Evolutionary conservation across 2,888 invertebrate genomes (phyloP).

Genomic region (Ellobium chinense): DNA sequence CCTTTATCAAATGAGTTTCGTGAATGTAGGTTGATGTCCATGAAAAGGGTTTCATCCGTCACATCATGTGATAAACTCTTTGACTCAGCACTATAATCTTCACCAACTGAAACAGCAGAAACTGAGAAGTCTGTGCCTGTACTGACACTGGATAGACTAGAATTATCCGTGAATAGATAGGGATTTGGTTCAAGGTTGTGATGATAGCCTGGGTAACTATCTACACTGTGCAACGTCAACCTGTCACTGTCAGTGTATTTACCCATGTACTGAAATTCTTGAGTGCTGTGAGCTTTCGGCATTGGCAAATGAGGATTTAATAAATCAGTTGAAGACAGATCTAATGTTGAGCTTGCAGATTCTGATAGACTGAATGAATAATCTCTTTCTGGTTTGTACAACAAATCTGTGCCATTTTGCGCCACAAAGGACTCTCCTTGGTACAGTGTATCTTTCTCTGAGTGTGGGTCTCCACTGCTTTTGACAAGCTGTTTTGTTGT

Average conservation of each 20-base stretch:
- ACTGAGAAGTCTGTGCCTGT: conserved; percentile 74
- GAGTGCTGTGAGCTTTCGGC: conserved; percentile 44
- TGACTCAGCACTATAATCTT: conserved; percentile 60
- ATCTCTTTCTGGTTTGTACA: conserved; percentile 23
- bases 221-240: conserved; percentile 64
- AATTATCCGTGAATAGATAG: conserved; percentile 66
- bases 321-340: conserved; percentile 28
- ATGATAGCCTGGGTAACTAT: conserved; percentile 61
- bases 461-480: conserved; percentile 32
- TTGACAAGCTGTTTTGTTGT: conserved; percentile 70
- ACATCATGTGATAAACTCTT: conserved; percentile 64
- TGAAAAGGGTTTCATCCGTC: conserved; percentile 71
- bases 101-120: conserved; percentile 69
- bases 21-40: conserved; percentile 73
- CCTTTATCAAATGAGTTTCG: conserved; percentile 71
- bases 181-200: conserved; percentile 61
- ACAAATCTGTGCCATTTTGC: conserved; percentile 17
- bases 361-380: conserved; percentile 34
- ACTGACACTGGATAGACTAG: conserved; percentile 75
- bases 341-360: conserved; percentile 18
- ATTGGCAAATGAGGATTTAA: conserved; percentile 19
- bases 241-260: conserved; percentile 61
- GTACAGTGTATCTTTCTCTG: not conserved
- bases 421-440: conserved; percentile 9
- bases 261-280: conserved; percentile 43